These are phyloP conservation scores for Periplaneta americana DNA, from an alignment of 1,140 invertebrate species.

Conservation along the genomic window DNA sequence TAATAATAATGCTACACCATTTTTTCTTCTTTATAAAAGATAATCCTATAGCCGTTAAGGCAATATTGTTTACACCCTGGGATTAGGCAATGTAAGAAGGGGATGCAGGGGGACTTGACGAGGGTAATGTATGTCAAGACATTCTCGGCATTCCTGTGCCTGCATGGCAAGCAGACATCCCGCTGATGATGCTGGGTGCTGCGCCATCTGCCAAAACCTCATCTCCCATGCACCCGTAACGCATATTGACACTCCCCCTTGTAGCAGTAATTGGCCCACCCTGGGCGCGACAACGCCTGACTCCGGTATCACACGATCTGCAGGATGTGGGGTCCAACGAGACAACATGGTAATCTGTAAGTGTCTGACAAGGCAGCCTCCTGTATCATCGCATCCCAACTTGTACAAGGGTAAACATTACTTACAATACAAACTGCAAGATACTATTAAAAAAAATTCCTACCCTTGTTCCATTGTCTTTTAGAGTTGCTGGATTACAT, in stretches of 20 bases:
- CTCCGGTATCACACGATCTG: not conserved
- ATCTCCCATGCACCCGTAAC: not conserved
- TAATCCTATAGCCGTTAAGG: too few species aligned
- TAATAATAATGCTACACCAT: too few species aligned
- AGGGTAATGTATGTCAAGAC: not conserved
- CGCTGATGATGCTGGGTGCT: not conserved
- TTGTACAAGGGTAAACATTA: too few species aligned
- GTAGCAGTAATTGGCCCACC: conserved; percentile 18
- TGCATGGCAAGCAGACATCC: not conserved
- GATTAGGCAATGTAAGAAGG: not conserved
- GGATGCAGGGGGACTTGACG: not conserved
- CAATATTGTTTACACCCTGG: not conserved
- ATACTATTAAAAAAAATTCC: too few species aligned
- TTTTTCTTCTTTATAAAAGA: too few species aligned
- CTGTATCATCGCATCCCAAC: too few species aligned
- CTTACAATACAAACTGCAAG: too few species aligned
- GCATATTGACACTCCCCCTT: conserved; percentile 14
- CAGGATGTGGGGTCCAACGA: not conserved
- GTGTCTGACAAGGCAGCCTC: too few species aligned
- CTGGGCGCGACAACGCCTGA: conserved; percentile 3
- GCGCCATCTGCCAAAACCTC: not conserved
- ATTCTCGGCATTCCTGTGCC: not conserved
- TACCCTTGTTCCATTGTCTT: too few species aligned
- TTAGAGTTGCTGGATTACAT: too few species aligned
- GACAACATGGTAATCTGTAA: too few species aligned